Conservation (phyloP, 2,888 invertebrate species). For the Nycteola revayana region DNA sequence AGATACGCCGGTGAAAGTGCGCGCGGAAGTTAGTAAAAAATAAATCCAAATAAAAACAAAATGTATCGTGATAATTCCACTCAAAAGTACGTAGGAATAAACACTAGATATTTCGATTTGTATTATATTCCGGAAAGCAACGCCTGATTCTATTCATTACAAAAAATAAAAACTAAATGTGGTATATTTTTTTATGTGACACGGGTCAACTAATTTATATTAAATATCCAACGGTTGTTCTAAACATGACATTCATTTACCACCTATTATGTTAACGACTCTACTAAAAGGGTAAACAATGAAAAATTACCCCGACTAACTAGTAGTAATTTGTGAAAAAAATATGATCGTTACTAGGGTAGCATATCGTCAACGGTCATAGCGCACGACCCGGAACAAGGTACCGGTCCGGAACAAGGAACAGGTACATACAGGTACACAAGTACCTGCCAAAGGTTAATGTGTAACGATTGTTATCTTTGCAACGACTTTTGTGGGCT, state of each 20-base stretch:
- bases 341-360: slow-evolving; percentile 19
- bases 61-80: too few species aligned
- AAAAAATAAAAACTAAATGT: too few species aligned
- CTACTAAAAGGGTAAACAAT: slow-evolving; percentile 2
- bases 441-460: slow-evolving; percentile 40
- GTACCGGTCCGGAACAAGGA: slow-evolving; percentile 41
- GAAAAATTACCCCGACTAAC: slow-evolving; percentile 11
- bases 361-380: slow-evolving; percentile 29
- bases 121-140: too few species aligned
- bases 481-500: slow-evolving; percentile 16
- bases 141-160: too few species aligned
- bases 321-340: background rate
- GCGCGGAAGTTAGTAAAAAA: too few species aligned
- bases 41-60: too few species aligned
- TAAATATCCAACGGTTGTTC: too few species aligned
- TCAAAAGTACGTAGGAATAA: too few species aligned
- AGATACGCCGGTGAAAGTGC: too few species aligned
- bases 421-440: slow-evolving; percentile 33
- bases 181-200: too few species aligned
- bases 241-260: background rate
- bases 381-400: slow-evolving; percentile 41
- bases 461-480: slow-evolving; percentile 27
- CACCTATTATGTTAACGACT: background rate
- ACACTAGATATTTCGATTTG: too few species aligned
- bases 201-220: too few species aligned